These are phyloP conservation scores for Clusia tigrina DNA, from an alignment of 2,888 invertebrate species.

Conservation along the genomic window DNA sequence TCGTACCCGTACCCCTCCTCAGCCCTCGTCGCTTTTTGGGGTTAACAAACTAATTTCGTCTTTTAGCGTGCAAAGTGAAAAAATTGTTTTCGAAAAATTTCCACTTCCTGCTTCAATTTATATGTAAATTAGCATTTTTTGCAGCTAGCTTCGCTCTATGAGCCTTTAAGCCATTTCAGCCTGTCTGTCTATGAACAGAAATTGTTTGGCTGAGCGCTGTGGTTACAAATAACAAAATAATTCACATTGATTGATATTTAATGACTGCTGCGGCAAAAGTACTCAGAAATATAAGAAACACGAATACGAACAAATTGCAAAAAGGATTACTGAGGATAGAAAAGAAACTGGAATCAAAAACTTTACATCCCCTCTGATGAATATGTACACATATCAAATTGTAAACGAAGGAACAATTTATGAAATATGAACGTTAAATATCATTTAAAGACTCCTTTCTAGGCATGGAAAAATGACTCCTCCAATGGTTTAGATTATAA, in stretches of 20 bases:
- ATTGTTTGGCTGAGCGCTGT: background rate
- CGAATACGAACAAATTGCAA: too few relatives aligned
- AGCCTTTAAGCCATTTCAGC: background rate
- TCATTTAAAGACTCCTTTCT: too few relatives aligned
- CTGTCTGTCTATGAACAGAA: background rate
- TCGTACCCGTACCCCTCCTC: background rate
- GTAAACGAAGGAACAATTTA: too few relatives aligned
- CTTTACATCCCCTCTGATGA: too few relatives aligned
- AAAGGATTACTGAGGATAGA: background rate
- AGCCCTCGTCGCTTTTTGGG: slow-evolving; percentile 17
- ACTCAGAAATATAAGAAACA: too few relatives aligned
- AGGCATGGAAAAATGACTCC: too few relatives aligned
- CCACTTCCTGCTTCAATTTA: slow-evolving; percentile 1
- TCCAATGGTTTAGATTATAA: too few relatives aligned
- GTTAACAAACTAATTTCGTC: slow-evolving; percentile 41
- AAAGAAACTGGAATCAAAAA: too few relatives aligned
- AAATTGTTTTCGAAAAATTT: background rate
- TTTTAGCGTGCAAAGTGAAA: background rate
- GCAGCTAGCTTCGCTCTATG: background rate
- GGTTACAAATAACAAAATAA: background rate
- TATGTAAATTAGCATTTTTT: slow-evolving; percentile 6
- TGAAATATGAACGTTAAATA: too few relatives aligned
- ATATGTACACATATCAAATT: too few relatives aligned
- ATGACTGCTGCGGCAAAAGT: background rate
- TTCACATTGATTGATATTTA: slow-evolving; percentile 6